These are phyloP conservation scores for Macrostomum cliftonense DNA, from an alignment of 2,888 invertebrate genomes.

Conservation along the genomic window DNA sequence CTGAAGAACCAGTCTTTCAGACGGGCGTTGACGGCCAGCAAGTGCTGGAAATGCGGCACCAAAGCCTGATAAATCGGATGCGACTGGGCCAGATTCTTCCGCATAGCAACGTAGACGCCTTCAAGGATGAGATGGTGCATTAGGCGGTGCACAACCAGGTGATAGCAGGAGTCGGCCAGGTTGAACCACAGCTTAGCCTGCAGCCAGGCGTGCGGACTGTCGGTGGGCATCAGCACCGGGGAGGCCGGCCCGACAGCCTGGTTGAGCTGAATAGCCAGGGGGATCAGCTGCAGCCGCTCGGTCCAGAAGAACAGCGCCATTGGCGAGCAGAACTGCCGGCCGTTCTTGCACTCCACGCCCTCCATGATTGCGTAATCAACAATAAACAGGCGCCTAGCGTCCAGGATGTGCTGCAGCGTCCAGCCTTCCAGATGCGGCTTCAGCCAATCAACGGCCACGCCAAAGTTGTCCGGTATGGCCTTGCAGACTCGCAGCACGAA, in stretches of 20 bases:
- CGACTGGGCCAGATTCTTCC: slow-evolving; percentile 37
- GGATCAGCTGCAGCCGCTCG: slow-evolving; percentile 29
- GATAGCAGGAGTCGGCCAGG: slow-evolving; percentile 34
- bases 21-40: slow-evolving; percentile 39
- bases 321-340: slow-evolving; percentile 31
- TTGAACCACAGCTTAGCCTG: slow-evolving; percentile 39
- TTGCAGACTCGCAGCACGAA: slow-evolving; percentile 36
- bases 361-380: slow-evolving; percentile 32
- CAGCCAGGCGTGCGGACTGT: slow-evolving; percentile 32
- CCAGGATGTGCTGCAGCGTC: slow-evolving; percentile 24
- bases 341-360: slow-evolving; percentile 22
- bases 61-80: slow-evolving; percentile 40
- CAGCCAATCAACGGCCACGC: slow-evolving; percentile 28
- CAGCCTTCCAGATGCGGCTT: slow-evolving; percentile 28
- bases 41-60: slow-evolving; percentile 39
- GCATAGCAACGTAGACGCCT: slow-evolving; percentile 36
- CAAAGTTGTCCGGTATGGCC: slow-evolving; percentile 37
- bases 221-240: slow-evolving; percentile 36
- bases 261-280: slow-evolving; percentile 39
- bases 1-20: slow-evolving; percentile 17
- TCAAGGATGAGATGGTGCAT: slow-evolving; percentile 38
- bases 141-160: slow-evolving; percentile 14
- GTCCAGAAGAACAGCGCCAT: slow-evolving; percentile 38
- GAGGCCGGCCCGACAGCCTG: slow-evolving; percentile 18
- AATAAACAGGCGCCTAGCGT: slow-evolving; percentile 33